Base-by-base conservation (phyloP, 2,113 vertebrate species). In the Pterocles burchelli region DNA sequence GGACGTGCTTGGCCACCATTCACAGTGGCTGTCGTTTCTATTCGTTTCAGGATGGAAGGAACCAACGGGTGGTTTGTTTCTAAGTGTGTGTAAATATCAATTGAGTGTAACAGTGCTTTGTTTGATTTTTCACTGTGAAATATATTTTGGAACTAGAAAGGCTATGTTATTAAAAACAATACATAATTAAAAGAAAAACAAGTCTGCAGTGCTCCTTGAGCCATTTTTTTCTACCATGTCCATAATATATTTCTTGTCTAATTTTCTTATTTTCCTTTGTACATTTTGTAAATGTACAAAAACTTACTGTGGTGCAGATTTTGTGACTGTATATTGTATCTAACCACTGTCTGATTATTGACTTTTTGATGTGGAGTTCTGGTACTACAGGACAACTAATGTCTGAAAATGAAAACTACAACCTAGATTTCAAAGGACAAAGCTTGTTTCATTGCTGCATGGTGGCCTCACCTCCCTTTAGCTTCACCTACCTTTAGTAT, bases 71-170 rank as follows among this genome's bases (percentile, higher is more conserved):
- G 85, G 82, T 91, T 87, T 88, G 59, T 88, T 96, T 95, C 93
- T 66, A 31, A 28, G 48, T 38, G 19, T 88, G 59, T 97, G 95
- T 96, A 97, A 93, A 97, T 96, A 96, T 41, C 58, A 41, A 33
- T 33, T n/a, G 46, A 66, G 70, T 95, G 81, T 89, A 81, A 84
- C 85, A 76, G 78, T 94, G 88, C 18, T 95, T 77, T 72, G 36
- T 95, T 91, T 91, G 46, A 74, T 95, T 90, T 93, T 89, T 82
- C 93, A 96, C 96, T 93, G 95, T 97, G 93, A 97, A 93, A 89
- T 91, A 86, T 84, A 83, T 96, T 97, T 96, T 92, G 90, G 84
- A 95, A 81, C 80, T 95, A 94, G 84, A 93, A 89, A 95, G 63
- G 26, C 58, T 91, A 73, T 93, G 93, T 82, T 92, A 91, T 93